Evolutionary conservation across 2,113 vertebrate species (phyloP).

Genomic region (Emydura subglobosa): DNA sequence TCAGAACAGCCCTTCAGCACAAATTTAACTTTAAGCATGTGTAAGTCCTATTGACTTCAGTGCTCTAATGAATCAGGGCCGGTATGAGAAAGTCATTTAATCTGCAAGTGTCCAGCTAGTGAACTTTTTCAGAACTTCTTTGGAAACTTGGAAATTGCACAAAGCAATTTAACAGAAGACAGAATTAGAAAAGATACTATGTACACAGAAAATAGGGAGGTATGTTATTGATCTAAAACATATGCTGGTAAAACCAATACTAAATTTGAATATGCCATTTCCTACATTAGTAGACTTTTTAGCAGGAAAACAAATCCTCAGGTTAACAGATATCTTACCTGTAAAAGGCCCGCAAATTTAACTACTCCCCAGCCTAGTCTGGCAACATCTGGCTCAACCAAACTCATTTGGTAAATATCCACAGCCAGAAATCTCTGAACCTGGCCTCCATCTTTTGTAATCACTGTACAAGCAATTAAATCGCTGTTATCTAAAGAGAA

Average conservation of each 20-base stretch:
- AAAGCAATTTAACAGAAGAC: background rate
- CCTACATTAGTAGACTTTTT: background rate
- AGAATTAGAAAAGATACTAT: background rate
- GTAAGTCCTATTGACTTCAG: background rate
- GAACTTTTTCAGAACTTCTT: background rate
- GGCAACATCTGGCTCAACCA: constrained; percentile 95
- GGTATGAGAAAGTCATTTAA: background rate
- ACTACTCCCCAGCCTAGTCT: constrained; percentile 98
- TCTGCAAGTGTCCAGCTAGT: background rate
- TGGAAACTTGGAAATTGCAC: background rate
- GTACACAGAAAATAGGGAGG: background rate
- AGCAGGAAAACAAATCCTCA: background rate
- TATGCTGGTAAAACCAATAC: background rate
- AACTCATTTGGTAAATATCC: constrained; percentile 98
- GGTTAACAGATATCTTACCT: constrained; percentile 77
- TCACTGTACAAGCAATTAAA: constrained; percentile 95
- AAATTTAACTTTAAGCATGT: too few relatives aligned
- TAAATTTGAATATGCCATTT: background rate
- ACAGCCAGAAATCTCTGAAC: constrained; percentile 96
- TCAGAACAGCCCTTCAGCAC: background rate
- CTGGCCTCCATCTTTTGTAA: constrained; percentile 92
- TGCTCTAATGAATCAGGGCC: background rate
- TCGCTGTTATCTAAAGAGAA: constrained; percentile 93
- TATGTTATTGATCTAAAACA: background rate
- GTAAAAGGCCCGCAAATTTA: constrained; percentile 96